Conservation (phyloP, 2,797 vertebrate genomes). For the Acomys russatus region DNA sequence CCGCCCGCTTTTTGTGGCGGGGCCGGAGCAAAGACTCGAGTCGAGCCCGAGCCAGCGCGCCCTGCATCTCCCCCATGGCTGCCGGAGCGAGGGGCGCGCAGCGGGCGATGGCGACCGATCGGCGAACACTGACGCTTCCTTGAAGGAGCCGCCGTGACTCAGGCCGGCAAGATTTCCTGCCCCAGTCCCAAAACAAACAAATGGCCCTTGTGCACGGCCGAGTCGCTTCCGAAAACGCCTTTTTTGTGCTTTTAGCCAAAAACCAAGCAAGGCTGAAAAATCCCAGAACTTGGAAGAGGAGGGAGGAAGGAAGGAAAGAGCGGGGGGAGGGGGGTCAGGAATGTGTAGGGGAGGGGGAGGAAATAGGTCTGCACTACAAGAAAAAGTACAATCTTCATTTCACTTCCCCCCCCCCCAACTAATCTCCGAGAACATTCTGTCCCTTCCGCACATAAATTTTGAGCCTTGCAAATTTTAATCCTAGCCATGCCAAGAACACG, state of each 20-base stretch:
- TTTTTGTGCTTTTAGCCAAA: slow-evolving; percentile 82
- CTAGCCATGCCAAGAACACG: slow-evolving; percentile 71
- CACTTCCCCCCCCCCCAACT: background rate
- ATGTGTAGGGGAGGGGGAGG: slow-evolving; percentile 82
- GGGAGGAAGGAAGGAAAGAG: slow-evolving; percentile 75
- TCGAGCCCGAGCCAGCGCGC: slow-evolving; percentile 76
- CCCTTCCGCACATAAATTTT: slow-evolving; percentile 60
- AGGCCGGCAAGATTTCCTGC: slow-evolving; percentile 89
- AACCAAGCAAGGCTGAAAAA: slow-evolving; percentile 73
- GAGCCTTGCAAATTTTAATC: slow-evolving; percentile 70
- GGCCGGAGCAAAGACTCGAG: slow-evolving; percentile 82
- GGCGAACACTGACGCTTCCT: slow-evolving; percentile 83
- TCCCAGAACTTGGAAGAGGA: slow-evolving; percentile 76
- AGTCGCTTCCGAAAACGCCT: slow-evolving; percentile 82
- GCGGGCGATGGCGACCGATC: slow-evolving; percentile 75
- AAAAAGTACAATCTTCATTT: slow-evolving; percentile 69
- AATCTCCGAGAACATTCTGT: slow-evolving; percentile 78
- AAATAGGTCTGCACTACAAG: slow-evolving; percentile 71
- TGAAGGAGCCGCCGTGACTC: slow-evolving; percentile 88
- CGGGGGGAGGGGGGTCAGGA: slow-evolving; percentile 66
- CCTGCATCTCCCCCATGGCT: slow-evolving; percentile 83
- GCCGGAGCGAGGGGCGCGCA: slow-evolving; percentile 66
- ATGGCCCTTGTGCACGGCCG: slow-evolving; percentile 78
- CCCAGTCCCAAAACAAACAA: slow-evolving; percentile 86
- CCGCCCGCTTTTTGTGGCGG: slow-evolving; percentile 78